Percentiles rank a stretch among this genome's conserved stretches.
phyloP scores from a whole-genome alignment of 2,888 invertebrate genomes.

The Hedychridium roseum region DNA sequence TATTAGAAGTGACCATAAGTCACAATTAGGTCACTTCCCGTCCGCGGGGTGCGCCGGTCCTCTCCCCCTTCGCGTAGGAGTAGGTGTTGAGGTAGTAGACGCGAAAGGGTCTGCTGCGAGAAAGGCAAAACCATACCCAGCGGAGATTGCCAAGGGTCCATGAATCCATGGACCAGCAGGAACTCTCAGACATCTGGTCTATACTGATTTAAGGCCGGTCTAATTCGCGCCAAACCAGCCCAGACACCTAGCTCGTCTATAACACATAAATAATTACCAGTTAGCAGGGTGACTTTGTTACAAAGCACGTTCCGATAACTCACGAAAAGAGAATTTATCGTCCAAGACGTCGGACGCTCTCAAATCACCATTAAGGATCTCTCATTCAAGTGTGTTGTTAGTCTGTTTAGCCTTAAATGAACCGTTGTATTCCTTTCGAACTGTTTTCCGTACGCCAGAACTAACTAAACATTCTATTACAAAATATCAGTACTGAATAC shows the following conservation, averaged over 20 bases:
- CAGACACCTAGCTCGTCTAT: conserved; percentile 35
- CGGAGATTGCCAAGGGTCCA: conserved; percentile 3
- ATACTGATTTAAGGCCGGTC: conserved; percentile 53
- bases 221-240: conserved; percentile 43
- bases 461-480: too few species aligned
- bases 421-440: too few species aligned
- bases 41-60: conserved; percentile 48
- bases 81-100: conserved; percentile 36
- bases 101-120: conserved; percentile 15
- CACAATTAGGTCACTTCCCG: conserved; percentile 59
- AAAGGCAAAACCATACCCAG: background rate
- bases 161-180: conserved; percentile 11
- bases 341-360: conserved; percentile 28
- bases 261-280: conserved; percentile 60
- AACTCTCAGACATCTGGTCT: conserved; percentile 33
- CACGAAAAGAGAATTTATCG: conserved; percentile 53
- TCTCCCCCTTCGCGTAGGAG: conserved; percentile 42
- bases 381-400: conserved; percentile 44
- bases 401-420: too few species aligned
- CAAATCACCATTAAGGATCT: conserved; percentile 52
- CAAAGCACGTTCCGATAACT: conserved; percentile 39
- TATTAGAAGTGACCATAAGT: conserved; percentile 60
- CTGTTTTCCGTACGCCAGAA: too few species aligned
- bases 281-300: conserved; percentile 50
- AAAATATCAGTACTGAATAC: too few species aligned